Evolutionary conservation across 2,888 invertebrate genomes (phyloP).

Genomic region (Brenthis ino): DNA sequence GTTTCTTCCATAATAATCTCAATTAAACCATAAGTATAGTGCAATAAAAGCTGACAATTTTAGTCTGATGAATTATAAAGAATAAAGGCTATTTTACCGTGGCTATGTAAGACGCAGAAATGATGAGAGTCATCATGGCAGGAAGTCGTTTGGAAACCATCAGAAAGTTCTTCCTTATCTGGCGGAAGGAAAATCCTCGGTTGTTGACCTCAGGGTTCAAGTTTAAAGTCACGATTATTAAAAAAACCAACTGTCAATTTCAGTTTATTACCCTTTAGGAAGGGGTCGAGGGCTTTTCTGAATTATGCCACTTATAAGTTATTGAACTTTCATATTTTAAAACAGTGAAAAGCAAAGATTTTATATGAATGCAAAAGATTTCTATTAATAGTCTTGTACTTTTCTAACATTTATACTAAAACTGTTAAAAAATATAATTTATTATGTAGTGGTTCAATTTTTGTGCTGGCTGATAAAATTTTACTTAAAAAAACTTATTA

Average conservation of each 20-base stretch:
- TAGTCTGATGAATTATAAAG: background rate
- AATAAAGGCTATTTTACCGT: background rate
- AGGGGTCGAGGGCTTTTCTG: constrained; percentile 8
- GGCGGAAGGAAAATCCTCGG: constrained; percentile 31
- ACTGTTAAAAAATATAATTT: too few species aligned
- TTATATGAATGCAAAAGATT: too few species aligned
- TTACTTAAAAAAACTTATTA: too few species aligned
- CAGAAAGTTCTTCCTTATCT: constrained; percentile 36
- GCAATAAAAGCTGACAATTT: too few species aligned
- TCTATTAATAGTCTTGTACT: too few species aligned
- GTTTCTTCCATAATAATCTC: too few species aligned
- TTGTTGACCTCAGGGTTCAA: constrained; percentile 29
- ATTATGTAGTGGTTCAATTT: too few species aligned
- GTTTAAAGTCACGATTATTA: constrained; percentile 2
- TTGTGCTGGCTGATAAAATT: too few species aligned
- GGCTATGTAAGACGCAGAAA: constrained; percentile 1
- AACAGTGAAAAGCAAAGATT: too few species aligned
- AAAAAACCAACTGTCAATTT: background rate
- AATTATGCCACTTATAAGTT: background rate
- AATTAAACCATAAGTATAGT: too few species aligned
- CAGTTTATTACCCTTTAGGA: constrained; percentile 7
- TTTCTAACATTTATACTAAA: too few species aligned
- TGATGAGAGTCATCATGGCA: constrained; percentile 26
- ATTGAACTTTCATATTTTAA: background rate
- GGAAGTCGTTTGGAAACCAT: constrained; percentile 37